These are phyloP conservation scores for Melanostoma scalare DNA, from an alignment of 2,888 invertebrate species.

Conservation along the genomic window DNA sequence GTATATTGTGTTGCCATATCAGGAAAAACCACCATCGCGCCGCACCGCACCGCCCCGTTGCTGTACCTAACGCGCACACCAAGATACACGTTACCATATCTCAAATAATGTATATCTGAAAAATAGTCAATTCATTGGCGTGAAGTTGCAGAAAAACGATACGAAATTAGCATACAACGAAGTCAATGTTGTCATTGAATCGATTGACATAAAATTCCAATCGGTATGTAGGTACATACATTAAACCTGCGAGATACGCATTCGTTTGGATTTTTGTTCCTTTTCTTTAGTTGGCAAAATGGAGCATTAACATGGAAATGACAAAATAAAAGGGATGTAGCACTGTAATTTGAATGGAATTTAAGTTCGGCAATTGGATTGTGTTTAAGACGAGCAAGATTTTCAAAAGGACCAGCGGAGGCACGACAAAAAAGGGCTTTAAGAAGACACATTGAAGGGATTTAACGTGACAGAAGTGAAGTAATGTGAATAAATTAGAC, in stretches of 20 bases:
- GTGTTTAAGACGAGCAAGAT: slow-evolving; percentile 35
- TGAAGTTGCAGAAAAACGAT: slow-evolving; percentile 55
- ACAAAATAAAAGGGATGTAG: slow-evolving; percentile 61
- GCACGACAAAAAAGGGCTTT: slow-evolving; percentile 37
- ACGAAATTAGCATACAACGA: slow-evolving; percentile 61
- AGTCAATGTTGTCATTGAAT: slow-evolving; percentile 61
- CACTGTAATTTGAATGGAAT: slow-evolving; percentile 64
- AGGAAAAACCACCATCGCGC: slow-evolving; percentile 22
- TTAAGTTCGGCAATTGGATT: slow-evolving; percentile 59
- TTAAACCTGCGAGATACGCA: slow-evolving; percentile 37
- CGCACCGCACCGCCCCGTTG: neutral
- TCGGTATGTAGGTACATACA: slow-evolving; percentile 32
- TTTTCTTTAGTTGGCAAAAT: slow-evolving; percentile 13
- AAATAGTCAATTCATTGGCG: slow-evolving; percentile 62
- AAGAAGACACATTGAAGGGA: slow-evolving; percentile 13
- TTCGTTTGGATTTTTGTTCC: slow-evolving; percentile 29
- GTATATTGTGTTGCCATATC: slow-evolving; percentile 6
- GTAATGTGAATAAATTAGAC: slow-evolving; percentile 3
- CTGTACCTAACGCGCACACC: no score
- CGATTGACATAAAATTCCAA: slow-evolving; percentile 70
- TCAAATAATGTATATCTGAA: slow-evolving; percentile 46
- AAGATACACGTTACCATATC: slow-evolving; percentile 43
- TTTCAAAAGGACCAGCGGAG: slow-evolving; percentile 1
- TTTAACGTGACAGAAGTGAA: slow-evolving; percentile 19
- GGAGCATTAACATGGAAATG: slow-evolving; percentile 63